These are phyloP conservation scores for Tetranychus urticae DNA, from an alignment of 1,140 invertebrate species.

Conservation along the genomic window DNA sequence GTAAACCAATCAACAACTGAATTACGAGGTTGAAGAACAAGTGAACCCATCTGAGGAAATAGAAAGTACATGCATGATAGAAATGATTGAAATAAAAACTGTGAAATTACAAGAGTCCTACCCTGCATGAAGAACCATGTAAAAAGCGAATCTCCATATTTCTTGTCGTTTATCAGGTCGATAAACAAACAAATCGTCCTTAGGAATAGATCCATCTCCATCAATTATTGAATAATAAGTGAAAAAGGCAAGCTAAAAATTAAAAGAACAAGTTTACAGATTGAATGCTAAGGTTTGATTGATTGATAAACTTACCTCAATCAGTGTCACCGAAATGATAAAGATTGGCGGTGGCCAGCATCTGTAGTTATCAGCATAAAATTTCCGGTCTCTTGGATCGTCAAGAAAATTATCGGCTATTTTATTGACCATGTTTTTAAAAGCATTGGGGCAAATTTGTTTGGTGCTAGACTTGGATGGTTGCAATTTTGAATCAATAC, in stretches of 20 bases:
- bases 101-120: background rate
- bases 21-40: conserved; percentile 82
- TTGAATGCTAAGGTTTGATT: background rate
- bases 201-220: conserved; percentile 31
- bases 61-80: background rate
- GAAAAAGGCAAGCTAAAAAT: conserved; percentile 18
- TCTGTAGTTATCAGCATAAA: conserved; percentile 31
- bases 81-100: background rate
- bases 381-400: background rate
- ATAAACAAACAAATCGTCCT: conserved; percentile 53
- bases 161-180: conserved; percentile 62
- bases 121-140: conserved; percentile 90
- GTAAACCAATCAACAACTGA: conserved; percentile 70
- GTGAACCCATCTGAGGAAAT: conserved; percentile 25
- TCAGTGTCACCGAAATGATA: conserved; percentile 35
- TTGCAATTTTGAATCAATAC: background rate
- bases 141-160: conserved; percentile 56
- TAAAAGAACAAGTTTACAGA: background rate
- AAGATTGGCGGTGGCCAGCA: conserved; percentile 56
- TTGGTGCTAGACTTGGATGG: background rate
- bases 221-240: conserved; percentile 21
- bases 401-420: background rate
- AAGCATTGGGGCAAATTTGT: background rate
- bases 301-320: conserved; percentile 10
- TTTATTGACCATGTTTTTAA: background rate